Base-by-base conservation (phyloP, 1,140 invertebrate species). In the Chionoecetes opilio region DNA sequence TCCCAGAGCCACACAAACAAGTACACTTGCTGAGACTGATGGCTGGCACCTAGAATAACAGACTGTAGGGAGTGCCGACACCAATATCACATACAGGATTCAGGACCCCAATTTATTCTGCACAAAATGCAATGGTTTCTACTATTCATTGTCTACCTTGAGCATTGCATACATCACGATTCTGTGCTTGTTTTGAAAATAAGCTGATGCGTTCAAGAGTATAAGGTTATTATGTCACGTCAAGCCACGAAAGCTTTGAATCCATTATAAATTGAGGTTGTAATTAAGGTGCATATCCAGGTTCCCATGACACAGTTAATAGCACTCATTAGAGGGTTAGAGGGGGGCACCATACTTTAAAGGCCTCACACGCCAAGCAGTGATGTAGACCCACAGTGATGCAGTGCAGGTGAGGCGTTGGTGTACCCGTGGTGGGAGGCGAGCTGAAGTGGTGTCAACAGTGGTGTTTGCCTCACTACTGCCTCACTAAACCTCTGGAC, bases 291-390 rank as follows among this genome's bases (percentile, higher is more conserved):
- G 63, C 63, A 75, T 75, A 75, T 75, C 63, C 63, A 75, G 63
- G 63, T 75, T 75, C 63, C 63, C 63, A n/a, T 75, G n/a, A n/a
- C 63, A 75, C 63, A 75, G n/a, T 53, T 17, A 53, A n/a, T n/a
- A n/a, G 46, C 21, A 2, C 46, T 11, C 46, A 53, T 1, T 53
- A 17, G 46, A 53, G 9, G 46, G 46, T 11, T 14, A 53, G 11
- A 17, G 46, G 21, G 9, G 46, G 46, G 0, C 11, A 53, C 11
- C 46, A 53, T 9, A 53, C 46, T 53, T 11, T 53, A 11, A 53
- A 53, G 2, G 46, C 21, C 46, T 53, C 11, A 9, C 46, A 9
- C 21, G 46, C 21, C 46, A 53, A 2, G 21, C 46, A 53, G 2
- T 53, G 21, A 0, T 53, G 11, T 53, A 11, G 46, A 14, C 11